phyloP scores from a whole-genome alignment of 2,888 invertebrate genomes.

The Standfussiana lucernea region DNA sequence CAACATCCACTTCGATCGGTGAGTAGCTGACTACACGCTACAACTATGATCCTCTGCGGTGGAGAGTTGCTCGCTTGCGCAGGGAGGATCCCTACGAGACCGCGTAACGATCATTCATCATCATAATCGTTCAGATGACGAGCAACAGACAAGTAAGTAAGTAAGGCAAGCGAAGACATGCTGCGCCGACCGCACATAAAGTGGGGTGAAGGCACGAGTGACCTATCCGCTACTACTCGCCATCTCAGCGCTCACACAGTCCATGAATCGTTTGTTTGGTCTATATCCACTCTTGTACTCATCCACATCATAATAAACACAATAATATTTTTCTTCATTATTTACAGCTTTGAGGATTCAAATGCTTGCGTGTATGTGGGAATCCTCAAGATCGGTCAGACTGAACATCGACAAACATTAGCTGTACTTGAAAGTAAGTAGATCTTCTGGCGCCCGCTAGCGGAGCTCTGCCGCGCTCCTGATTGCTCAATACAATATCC shows the following conservation, averaged over 20 bases:
- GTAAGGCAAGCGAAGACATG: too few species aligned
- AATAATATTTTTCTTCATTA: neutral
- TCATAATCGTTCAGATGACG: neutral
- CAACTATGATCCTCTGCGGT: neutral
- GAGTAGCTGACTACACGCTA: conserved; percentile 1
- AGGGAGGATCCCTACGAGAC: neutral
- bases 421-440: conserved; percentile 51
- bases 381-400: conserved; percentile 7
- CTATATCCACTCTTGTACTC: neutral
- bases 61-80: neutral
- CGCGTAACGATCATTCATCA: neutral
- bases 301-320: neutral
- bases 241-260: neutral
- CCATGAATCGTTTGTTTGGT: neutral
- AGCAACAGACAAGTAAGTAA: neutral
- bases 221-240: neutral
- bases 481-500: neutral
- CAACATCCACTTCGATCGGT: conserved; percentile 22
- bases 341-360: conserved; percentile 29
- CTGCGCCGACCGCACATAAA: too few species aligned
- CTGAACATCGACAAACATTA: neutral
- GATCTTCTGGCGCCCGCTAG: too few species aligned
- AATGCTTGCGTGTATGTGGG: conserved; percentile 42
- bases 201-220: too few species aligned
- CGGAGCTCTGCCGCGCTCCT: neutral